Base-by-base conservation (phyloP, 1,140 invertebrate genomes). In the Proales similis region DNA sequence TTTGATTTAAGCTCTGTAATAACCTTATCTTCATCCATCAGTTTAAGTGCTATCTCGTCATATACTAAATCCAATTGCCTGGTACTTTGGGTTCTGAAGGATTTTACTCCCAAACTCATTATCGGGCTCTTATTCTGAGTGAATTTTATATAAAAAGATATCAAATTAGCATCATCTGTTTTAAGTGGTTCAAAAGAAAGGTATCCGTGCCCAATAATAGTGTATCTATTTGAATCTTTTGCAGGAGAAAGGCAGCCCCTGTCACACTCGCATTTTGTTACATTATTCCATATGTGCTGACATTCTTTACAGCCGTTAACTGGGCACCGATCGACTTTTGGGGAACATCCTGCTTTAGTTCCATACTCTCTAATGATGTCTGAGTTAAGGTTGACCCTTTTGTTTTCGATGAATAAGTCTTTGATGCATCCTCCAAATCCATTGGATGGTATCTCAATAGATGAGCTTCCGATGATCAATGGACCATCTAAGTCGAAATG, bases 401-500 rank as follows among this genome's bases (percentile, higher is more conserved):
- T 82, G 63, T 90, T 82, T 70, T 96, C 90, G 24, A 97, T 82
- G 67, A 85, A 81, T 2, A 97, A 73, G 71, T 96, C 87, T 9
- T 84, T 84, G 64, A 96, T 89, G 73, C 92, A 96, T 0, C 92
- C 92, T 0, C 85, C 78, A 70, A 86, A 96, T 69, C 92, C 84
- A 38, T 84, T 84, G 69, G 85, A 88, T 45, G 83, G n/a, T 11
- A 17, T 29, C 7, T 22, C 24, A n/a, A 33, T 43, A 0, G 92
- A 91, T 3, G 96, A 73, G 0, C 92, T 92, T 2, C 94, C 94
- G 17, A 99, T 76, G 73, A 95, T 90, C 6, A 98, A 72, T 0
- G 93, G 92, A 1, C 92, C 91, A 0, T 90, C 94, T 3, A 98
- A 74, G 74, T 99, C 94, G 19, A 99, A 73, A 70, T 94, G 92